phyloP scores from a whole-genome alignment of 2,888 invertebrate genomes.

The Orthosia incerta region DNA sequence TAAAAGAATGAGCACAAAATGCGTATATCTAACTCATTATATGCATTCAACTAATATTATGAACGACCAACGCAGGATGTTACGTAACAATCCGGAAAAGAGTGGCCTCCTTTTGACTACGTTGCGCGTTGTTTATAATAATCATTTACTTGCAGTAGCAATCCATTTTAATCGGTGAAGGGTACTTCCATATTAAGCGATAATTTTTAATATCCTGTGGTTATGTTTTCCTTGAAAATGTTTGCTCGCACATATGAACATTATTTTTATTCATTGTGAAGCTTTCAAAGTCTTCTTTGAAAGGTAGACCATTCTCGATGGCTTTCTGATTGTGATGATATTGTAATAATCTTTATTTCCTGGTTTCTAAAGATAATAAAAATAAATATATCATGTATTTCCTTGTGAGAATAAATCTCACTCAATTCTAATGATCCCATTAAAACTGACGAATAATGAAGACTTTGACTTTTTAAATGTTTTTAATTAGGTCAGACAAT shows the following conservation, averaged over 20 bases:
- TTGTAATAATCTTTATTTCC: background rate
- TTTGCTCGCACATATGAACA: background rate
- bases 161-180: constrained; percentile 34
- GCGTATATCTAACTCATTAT: background rate
- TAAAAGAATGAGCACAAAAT: background rate
- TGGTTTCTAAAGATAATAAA: background rate
- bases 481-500: background rate
- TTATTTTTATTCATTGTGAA: background rate
- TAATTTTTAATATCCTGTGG: background rate
- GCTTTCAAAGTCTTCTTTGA: background rate
- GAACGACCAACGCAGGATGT: constrained; percentile 21
- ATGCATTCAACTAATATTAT: constrained; percentile 38
- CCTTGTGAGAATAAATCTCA: too few species aligned
- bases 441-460: background rate
- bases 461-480: background rate
- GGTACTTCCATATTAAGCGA: constrained; percentile 14
- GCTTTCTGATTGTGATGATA: background rate
- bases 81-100: constrained; percentile 56
- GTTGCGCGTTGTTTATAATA: background rate
- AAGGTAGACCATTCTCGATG: background rate
- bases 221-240: constrained; percentile 13
- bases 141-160: constrained; percentile 7
- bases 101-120: constrained; percentile 28
- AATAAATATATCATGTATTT: background rate
- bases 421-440: background rate